A percentile compares a stretch with the other conserved stretches of the same genome.
phyloP scores from a whole-genome alignment of 2,797 vertebrate genomes.

The Pseudotriccus pelzelni region DNA sequence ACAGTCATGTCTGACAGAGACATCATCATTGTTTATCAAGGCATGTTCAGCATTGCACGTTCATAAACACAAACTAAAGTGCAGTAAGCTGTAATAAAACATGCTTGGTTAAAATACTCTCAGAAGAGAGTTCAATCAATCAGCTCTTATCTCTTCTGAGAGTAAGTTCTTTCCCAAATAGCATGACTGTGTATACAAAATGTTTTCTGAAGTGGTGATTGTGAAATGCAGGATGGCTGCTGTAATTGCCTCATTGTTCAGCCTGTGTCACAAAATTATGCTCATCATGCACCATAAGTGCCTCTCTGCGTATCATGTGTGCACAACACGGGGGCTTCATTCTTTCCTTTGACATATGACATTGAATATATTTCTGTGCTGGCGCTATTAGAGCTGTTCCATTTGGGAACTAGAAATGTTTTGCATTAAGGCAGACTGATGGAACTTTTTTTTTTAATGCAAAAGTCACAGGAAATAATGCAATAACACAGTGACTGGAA shows the following conservation, averaged over 20 bases:
- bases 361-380: neutral
- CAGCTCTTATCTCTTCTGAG: neutral
- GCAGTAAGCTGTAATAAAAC: neutral
- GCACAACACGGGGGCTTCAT: neutral
- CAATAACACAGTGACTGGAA: neutral
- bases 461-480: neutral
- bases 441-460: neutral
- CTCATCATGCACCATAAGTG: neutral
- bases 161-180: neutral
- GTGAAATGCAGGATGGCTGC: neutral
- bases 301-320: neutral
- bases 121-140: neutral
- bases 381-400: neutral
- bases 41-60: neutral
- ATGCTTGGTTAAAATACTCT: conserved; percentile 4
- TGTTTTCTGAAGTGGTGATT: conserved; percentile 6
- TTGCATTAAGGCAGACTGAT: neutral
- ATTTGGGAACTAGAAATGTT: neutral
- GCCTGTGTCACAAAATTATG: neutral
- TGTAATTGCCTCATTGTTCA: conserved; percentile 23
- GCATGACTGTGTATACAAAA: neutral
- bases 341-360: neutral
- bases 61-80: conserved; percentile 1
- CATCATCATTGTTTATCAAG: neutral
- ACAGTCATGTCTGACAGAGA: neutral